Conservation (phyloP, 2,888 invertebrate genomes). For the Molorchus minor region DNA sequence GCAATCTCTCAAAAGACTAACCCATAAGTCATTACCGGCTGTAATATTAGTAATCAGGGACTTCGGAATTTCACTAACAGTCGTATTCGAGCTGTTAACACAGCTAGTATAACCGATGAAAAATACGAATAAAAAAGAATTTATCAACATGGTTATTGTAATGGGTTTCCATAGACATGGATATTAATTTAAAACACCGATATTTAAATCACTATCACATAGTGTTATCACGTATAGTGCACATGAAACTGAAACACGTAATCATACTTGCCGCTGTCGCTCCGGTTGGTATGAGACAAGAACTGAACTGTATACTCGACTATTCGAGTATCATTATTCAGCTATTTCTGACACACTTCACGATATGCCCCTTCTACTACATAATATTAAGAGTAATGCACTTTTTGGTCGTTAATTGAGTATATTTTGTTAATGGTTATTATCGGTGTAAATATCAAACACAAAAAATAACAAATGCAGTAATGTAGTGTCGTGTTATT, state of each 20-base stretch:
- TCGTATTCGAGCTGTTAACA: conserved; percentile 53
- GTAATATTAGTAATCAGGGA: conserved; percentile 51
- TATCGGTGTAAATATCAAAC: too few relatives aligned
- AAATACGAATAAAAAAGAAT: conserved; percentile 34
- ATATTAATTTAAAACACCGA: neutral
- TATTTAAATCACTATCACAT: neutral
- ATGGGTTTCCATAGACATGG: conserved; percentile 19
- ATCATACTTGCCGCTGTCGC: conserved; percentile 56
- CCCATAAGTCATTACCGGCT: conserved; percentile 75
- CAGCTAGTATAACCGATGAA: conserved; percentile 31
- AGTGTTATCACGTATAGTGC: neutral
- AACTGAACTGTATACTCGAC: conserved; percentile 47
- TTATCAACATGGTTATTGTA: conserved; percentile 37
- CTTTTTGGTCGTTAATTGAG: neutral
- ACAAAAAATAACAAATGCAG: neutral
- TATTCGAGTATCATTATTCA: conserved; percentile 57
- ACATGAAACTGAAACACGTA: conserved; percentile 32
- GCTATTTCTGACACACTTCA: conserved; percentile 60
- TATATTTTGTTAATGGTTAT: neutral
- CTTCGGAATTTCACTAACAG: conserved; percentile 53
- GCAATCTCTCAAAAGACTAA: conserved; percentile 77
- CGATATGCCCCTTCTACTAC: conserved; percentile 6
- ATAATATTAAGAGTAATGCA: neutral
- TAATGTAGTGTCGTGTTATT: neutral
- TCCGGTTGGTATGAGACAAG: conserved; percentile 54